Evolutionary conservation across 2,113 vertebrate species (phyloP).

Genomic region (Crotalus viridis): DNA sequence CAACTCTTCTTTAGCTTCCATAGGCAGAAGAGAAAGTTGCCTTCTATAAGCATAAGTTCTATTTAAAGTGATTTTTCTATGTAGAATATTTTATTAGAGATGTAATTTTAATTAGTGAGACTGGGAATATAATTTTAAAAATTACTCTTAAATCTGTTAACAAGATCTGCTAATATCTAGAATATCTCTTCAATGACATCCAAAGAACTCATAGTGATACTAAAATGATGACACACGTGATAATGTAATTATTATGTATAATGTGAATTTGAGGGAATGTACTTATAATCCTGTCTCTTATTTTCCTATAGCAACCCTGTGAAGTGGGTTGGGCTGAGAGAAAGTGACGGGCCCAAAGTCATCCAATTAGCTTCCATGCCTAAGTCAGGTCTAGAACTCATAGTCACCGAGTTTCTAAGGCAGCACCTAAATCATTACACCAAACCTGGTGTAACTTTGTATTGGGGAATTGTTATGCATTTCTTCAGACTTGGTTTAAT

Average conservation of each 20-base stretch:
- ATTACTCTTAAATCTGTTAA: not conserved
- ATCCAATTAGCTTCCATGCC: not conserved
- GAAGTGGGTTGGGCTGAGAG: not conserved
- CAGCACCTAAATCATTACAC: not conserved
- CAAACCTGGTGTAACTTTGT: not conserved
- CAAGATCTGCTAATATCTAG: not conserved
- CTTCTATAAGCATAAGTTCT: not conserved
- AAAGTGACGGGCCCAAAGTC: not conserved
- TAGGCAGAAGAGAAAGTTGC: not conserved
- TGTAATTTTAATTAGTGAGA: not conserved
- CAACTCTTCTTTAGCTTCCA: not conserved
- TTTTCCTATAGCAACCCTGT: not conserved
- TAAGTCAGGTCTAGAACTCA: not conserved
- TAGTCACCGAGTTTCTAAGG: not conserved
- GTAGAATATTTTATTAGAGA: not conserved
- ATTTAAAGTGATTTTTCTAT: not conserved
- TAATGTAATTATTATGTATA: not conserved
- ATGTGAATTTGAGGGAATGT: not conserved
- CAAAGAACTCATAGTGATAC: not conserved
- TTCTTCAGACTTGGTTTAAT: no score
- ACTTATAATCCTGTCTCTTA: not conserved
- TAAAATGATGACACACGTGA: not conserved
- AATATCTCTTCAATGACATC: not conserved
- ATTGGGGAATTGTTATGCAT: no score
- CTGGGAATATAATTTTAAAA: not conserved